Base-by-base conservation (phyloP, 2,797 vertebrate species). In the Xenentodon cancila region DNA sequence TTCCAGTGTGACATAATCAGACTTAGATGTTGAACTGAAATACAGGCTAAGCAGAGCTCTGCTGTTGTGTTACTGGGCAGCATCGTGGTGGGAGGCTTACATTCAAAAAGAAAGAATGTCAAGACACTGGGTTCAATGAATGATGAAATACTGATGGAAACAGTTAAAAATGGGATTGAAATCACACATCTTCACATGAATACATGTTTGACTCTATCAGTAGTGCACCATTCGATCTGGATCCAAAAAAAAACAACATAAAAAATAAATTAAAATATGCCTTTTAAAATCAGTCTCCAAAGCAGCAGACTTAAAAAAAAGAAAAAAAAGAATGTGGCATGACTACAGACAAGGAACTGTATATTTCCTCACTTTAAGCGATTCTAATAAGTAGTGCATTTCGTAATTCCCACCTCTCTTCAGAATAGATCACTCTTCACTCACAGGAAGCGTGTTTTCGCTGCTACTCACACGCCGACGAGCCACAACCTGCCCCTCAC, bases 401-500 rank as follows among this genome's bases (percentile, higher is more conserved):
- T 73, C 1, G 3, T 46, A 5, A 71, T 46, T 62, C 72, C 25
- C n/a, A 30, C 34, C 55, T 67, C 60, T 30, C 2, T 37, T 46
- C 52, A 63, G 55, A 73, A 73, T 71, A 53, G 9, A 57, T 81
- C 46, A 60, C 7, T 43, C 9, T 48, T 70, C 67, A 63, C 16
- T 53, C 17, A 73, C 20, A 17, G 25, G 22, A 60, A 67, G 68
- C 51, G 19, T 1, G 1, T 71, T 77, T 78, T 37, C 62, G 44
- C 62, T 37, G 43, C 58, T 49, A 62, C 64, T 63, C 65, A 32
- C 52, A 61, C 22, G 53, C 27, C 53, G 62, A 68, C 84, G 34
- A 76, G 88, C 71, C 60, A 56, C 52, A 50, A 76, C 81, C 59
- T 81, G 81, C 76, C 9, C 53, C 42, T 77, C 59, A 48, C 61